Evolutionary conservation across 2,888 invertebrate genomes (phyloP), one percentile per base, ranked within the genome.

Genomic region (Podotricha telesiphe): DNA sequence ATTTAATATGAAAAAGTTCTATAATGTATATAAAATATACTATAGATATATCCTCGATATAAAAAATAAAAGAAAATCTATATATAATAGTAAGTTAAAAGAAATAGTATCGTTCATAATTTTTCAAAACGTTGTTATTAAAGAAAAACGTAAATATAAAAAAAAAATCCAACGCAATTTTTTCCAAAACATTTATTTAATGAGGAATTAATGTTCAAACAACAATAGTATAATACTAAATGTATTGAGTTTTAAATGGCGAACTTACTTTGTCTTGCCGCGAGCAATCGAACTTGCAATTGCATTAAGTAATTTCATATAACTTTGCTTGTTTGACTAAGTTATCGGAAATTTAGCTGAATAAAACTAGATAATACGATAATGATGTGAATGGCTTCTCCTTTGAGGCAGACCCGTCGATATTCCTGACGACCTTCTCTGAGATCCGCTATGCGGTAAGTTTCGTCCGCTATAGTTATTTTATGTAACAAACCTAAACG

Each of bases 381-480:
- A 19, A 40, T 40, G 40, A 20, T 13, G 40, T 8, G 20, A 42
- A 19, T 58, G 40, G 20, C 40, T 40, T 40, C 19, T 58, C 40
- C 17, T 40, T 40, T 42, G 20, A 40, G 37, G 40, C 1, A 40
- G 20, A 58, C 2, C 20, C 13, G 20, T 20, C 19, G 20, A 58
- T 58, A 58, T 15, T 42, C 58, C 20, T 42, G 40, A 58, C 58
- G 42, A 58, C 20, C 40, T 15, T 37, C 37, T 55, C 6, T 58
- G 40, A 40, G 40, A 42, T 58, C 22, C 15, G 40, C 58, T 58
- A 15, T 58, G 40, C 58, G 40, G 58, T 42, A 56, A 3, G 15
- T 58, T 58, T 20, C 40, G 37, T 8, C 11, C 15, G 40, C 15
- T n/a, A 20, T 58, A 19, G 17, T 42, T 28, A 51, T 51, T 51